Conservation (phyloP, 1,140 invertebrate species). For the Platorchestia sp. region DNA sequence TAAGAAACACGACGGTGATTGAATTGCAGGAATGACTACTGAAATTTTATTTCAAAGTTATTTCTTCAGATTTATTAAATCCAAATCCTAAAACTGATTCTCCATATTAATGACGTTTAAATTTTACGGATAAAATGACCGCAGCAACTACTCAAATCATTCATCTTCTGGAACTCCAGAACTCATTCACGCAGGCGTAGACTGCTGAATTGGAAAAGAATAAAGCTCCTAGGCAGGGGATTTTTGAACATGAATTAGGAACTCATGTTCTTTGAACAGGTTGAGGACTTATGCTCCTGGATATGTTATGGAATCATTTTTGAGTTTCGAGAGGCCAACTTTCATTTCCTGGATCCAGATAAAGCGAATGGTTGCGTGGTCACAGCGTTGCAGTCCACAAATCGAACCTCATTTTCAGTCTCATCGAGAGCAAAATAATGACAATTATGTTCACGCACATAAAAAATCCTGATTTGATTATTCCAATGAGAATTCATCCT, state of each 20-base stretch:
- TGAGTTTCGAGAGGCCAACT: background rate
- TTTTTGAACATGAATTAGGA: too few species aligned
- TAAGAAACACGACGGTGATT: background rate
- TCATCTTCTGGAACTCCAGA: background rate
- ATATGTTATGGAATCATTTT: background rate
- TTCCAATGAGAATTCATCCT: background rate
- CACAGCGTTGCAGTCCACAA: background rate
- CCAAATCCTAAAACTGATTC: background rate
- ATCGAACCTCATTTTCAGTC: background rate
- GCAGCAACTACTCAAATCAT: background rate
- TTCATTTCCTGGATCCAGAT: background rate
- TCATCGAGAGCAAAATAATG: background rate
- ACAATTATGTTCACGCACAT: background rate
- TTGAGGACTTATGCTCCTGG: background rate
- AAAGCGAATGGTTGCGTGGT: background rate
- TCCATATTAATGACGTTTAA: background rate
- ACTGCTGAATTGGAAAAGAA: background rate
- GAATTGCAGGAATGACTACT: background rate
- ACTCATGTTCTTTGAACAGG: too few species aligned
- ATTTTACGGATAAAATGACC: background rate
- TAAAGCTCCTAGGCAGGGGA: background rate
- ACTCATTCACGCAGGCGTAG: background rate
- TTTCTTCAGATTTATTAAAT: background rate
- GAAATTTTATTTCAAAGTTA: background rate
- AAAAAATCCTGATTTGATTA: background rate